Conservation (phyloP, 2,797 vertebrate species). For the Melanotaenia trifasciata region DNA sequence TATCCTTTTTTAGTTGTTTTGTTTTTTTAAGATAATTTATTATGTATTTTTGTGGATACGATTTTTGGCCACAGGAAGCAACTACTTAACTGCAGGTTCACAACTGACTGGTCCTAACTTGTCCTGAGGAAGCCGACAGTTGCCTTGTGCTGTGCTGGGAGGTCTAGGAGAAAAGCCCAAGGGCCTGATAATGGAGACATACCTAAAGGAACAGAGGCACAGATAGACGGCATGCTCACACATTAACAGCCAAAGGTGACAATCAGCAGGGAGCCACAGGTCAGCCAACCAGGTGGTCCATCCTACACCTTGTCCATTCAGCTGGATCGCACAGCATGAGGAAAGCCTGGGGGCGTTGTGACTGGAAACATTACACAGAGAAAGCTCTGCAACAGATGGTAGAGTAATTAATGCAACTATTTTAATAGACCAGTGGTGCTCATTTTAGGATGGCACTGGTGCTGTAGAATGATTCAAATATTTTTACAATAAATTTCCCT, state of each 20-base stretch:
- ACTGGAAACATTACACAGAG: conserved; percentile 42
- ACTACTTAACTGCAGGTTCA: conserved; percentile 63
- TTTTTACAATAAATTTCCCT: conserved; percentile 34
- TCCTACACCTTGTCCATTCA: conserved; percentile 61
- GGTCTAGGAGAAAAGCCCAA: conserved; percentile 64
- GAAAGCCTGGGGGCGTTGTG: conserved; percentile 34
- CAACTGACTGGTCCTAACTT: conserved; percentile 60
- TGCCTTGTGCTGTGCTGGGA: conserved; percentile 57
- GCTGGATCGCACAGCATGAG: conserved; percentile 19
- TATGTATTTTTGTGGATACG: background rate
- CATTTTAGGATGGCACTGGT: conserved; percentile 44
- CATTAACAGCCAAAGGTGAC: conserved; percentile 73
- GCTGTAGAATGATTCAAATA: conserved; percentile 36
- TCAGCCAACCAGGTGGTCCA: conserved; percentile 74
- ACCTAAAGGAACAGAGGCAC: conserved; percentile 51
- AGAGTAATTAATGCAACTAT: conserved; percentile 51
- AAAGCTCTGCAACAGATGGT: conserved; percentile 51
- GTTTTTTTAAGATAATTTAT: background rate
- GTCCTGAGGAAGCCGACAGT: conserved; percentile 52
- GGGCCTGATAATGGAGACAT: conserved; percentile 62
- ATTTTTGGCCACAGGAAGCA: conserved; percentile 41
- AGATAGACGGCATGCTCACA: conserved; percentile 38
- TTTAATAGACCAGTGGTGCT: conserved; percentile 53
- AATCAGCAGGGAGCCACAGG: conserved; percentile 62
- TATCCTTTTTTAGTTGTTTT: too few species aligned